phyloP scores from a whole-genome alignment of 1,140 invertebrate genomes.

The Nasonia vitripennis region DNA sequence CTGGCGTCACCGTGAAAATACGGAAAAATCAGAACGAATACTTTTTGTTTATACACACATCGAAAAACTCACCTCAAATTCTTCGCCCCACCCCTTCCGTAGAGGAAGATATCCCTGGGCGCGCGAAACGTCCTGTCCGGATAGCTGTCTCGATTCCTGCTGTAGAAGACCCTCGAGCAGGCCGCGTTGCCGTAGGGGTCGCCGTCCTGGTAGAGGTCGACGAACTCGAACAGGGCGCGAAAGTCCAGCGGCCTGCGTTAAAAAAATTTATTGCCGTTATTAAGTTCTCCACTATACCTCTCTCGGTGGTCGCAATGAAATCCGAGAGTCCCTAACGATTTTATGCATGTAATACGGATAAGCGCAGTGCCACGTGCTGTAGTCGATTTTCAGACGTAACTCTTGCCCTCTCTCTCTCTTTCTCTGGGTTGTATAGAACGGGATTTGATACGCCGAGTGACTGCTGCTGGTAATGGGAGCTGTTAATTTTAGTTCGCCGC shows the following conservation, averaged over 20 bases:
- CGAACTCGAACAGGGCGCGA: constrained; percentile 91
- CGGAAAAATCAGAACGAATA: no score
- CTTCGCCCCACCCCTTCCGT: constrained; percentile 86
- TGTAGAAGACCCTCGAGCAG: constrained; percentile 83
- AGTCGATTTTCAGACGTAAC: neutral
- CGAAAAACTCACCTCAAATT: constrained; percentile 82
- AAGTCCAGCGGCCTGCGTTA: constrained; percentile 85
- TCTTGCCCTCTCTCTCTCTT: no score
- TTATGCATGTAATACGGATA: neutral
- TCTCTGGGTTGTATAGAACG: no score
- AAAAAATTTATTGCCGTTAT: constrained; percentile 27
- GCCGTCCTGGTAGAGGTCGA: constrained; percentile 89
- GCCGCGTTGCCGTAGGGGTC: constrained; percentile 81
- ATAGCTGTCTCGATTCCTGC: constrained; percentile 76
- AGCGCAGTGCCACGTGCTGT: no score
- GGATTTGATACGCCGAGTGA: neutral
- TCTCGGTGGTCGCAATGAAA: neutral
- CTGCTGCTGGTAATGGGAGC: neutral
- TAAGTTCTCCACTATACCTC: neutral
- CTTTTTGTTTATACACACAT: no score
- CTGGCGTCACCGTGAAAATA: no score
- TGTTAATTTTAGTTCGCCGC: neutral
- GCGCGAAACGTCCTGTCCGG: constrained; percentile 80
- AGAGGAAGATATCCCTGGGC: constrained; percentile 89
- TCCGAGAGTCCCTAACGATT: neutral